Evolutionary conservation across 2,113 vertebrate genomes (phyloP), one percentile per base, ranked within the genome.

Genomic region (Corydoras sp.): DNA sequence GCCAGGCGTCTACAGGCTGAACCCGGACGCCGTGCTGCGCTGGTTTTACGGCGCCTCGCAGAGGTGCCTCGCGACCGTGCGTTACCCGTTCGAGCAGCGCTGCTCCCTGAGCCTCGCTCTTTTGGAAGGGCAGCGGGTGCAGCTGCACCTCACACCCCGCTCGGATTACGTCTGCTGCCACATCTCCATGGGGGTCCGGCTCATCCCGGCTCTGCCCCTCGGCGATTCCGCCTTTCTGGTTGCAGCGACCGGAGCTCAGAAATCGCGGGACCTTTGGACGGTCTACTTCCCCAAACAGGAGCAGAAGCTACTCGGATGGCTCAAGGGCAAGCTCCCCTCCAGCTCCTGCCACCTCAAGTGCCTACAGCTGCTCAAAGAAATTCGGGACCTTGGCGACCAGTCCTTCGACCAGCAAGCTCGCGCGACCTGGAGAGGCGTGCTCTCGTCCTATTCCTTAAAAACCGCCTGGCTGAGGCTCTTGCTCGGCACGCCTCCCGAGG

Each of bases 141-240:
- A 85, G 6, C 87, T 95, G 43, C 91, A 84, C 73, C 86, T 95
- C 76, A 65, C 86, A 32, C 93, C 93, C 0, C 86, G 90, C 76
- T 91, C 91, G 0, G 93, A 95, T 81, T 93, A 94, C 8, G 90
- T 93, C 31, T 94, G 93, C 86, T 94, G 93, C 78, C 92, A 93
- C 81, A 91, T 94, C 55, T 92, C 92, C 71, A 91, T 94, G 92
- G 90, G 90, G 0, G 89, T 94, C 53, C 89, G 92, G 9, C 91
- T 94, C 68, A 90, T 93, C 80, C 93, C 92, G 0, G 92, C 91
- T 10, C 72, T 95, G 14, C 91, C 92, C 0, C 65, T 93, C 0
- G 90, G 91, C 0, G 90, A 94, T 3, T 83, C 85, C 0, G 87
- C 90, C 61, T 94, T 89, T 77, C 86, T 93, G 49, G 88, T 91